Conservation (phyloP, 2,797 vertebrate genomes). For the Botia kubotai region DNA sequence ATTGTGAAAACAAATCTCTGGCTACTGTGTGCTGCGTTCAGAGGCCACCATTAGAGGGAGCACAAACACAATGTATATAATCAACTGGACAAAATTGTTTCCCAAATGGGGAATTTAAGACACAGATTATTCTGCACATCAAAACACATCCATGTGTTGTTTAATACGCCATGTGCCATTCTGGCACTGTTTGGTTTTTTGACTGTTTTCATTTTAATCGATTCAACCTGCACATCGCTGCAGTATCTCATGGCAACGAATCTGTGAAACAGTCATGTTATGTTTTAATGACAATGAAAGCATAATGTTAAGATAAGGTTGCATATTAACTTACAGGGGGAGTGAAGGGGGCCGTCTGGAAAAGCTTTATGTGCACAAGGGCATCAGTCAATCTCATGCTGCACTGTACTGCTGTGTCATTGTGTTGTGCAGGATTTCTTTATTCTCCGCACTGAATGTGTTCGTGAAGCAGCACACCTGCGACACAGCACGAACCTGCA, state of each 20-base stretch:
- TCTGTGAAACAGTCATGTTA: not conserved
- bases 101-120: not conserved
- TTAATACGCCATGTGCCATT: not conserved
- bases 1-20: not conserved
- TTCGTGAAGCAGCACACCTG: constrained; percentile 2
- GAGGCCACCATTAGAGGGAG: constrained; percentile 70
- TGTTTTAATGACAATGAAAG: not conserved
- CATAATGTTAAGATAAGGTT: not conserved
- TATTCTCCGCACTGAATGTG: constrained; percentile 44
- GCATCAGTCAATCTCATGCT: constrained; percentile 3
- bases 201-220: not conserved
- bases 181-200: not conserved
- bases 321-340: not conserved
- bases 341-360: not conserved
- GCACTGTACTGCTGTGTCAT: constrained; percentile 67
- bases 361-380: not conserved
- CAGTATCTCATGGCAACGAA: not conserved
- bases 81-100: not conserved
- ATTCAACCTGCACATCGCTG: not conserved
- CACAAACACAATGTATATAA: constrained; percentile 59
- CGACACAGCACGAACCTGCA: not conserved
- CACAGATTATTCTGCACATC: not conserved
- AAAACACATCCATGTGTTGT: not conserved
- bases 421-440: constrained; percentile 57
- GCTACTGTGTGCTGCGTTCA: not conserved